Conservation (phyloP, 1,140 invertebrate genomes). For the Drosophila gunungcola region DNA sequence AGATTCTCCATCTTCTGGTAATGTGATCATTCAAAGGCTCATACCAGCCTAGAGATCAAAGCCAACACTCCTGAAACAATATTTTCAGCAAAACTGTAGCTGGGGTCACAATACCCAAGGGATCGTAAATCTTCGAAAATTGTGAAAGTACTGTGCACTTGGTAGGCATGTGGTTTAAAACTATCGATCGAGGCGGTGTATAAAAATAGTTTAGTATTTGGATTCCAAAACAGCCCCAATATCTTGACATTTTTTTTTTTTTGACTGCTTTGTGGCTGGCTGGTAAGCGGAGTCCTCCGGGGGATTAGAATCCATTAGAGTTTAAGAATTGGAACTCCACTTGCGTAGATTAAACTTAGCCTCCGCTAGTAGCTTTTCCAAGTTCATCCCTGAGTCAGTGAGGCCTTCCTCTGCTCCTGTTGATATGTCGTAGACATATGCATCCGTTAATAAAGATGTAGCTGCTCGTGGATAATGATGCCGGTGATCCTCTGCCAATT, state of each 20-base stretch:
- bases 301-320: background rate
- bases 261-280: background rate
- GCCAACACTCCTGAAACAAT: background rate
- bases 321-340: background rate
- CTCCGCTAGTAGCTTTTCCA: background rate
- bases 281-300: background rate
- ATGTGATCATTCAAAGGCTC: background rate
- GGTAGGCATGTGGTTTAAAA: too few relatives aligned
- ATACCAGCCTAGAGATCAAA: background rate
- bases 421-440: background rate
- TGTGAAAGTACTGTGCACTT: background rate
- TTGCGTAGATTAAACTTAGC: background rate
- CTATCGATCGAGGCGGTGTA: background rate
- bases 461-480: background rate
- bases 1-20: background rate
- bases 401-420: background rate
- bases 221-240: background rate
- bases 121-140: background rate
- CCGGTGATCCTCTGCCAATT: background rate
- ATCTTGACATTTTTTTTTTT: background rate
- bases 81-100: background rate
- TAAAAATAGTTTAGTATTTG: background rate
- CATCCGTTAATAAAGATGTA: background rate
- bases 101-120: too few relatives aligned
- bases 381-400: background rate